Base-by-base conservation (phyloP, 2,113 vertebrate species). In the Rhipidura dahli region DNA sequence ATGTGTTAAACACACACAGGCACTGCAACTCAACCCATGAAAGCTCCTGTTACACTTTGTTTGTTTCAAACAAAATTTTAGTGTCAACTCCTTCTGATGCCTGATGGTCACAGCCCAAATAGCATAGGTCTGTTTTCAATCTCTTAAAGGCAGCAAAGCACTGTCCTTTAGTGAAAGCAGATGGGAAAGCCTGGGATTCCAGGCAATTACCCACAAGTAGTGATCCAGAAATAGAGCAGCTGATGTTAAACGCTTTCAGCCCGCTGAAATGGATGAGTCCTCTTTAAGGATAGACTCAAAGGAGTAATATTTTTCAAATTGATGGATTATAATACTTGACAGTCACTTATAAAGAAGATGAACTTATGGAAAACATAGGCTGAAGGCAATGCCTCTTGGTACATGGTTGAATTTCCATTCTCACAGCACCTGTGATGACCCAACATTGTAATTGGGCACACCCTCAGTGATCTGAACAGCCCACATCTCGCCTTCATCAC, bases 131-230 rank as follows among this genome's bases (percentile, higher is more conserved):
- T 95, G 94, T 1, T 93, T 94, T 87, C 54, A 87, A 95, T 95
- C 66, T 93, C 45, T 31, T 31, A 54, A 72, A 69, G 53, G 63
- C 86, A 86, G 77, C 72, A 54, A 86, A 89, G 37, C 13, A 28
- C 56, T 71, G n/a, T 66, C 49, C 50, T 87, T 95, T 61, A 95
- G 37, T 82, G 92, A 89, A 93, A 95, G 73, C 96, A 96, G 89
- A 95, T 95, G 93, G 81, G 81, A 92, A 90, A 91, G 70, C 35
- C 80, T 87, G 78, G 53, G 57, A 90, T 93, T 93, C 71, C 84
- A 92, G 68, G 39, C 86, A 95, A 56, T 91, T 82, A 76, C 30
- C 77, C 49, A 90, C 73, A 77, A 1, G 5, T 7, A 64, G 65
- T 35, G 70, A 94, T 91, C 70, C 89, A 92, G 70, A 35, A 94